Evolutionary conservation across 2,888 invertebrate species (phyloP).

Genomic region (Latheticus oryzae): DNA sequence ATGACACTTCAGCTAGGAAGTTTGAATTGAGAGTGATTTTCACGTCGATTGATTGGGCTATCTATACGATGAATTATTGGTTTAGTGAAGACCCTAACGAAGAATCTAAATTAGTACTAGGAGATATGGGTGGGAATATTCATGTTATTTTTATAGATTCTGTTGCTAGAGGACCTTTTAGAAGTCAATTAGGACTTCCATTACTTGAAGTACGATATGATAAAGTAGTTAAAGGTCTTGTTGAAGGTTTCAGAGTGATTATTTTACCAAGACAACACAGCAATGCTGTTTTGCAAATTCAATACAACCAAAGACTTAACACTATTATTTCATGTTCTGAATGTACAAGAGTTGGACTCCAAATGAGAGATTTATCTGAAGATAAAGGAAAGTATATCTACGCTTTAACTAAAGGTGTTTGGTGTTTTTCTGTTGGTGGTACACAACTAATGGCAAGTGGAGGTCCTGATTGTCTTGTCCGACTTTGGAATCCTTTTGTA

Average conservation of each 20-base stretch:
- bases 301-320: conserved; percentile 74
- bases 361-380: conserved; percentile 72
- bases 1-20: conserved; percentile 80
- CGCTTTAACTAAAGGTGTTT: conserved; percentile 71
- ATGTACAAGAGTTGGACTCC: conserved; percentile 67
- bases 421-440: conserved; percentile 73
- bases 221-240: conserved; percentile 53
- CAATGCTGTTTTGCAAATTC: conserved; percentile 72
- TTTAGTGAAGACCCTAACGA: conserved; percentile 70
- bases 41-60: conserved; percentile 73
- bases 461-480: conserved; percentile 77
- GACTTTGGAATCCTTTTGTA: conserved; percentile 87
- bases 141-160: conserved; percentile 74
- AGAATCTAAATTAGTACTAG: conserved; percentile 75
- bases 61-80: conserved; percentile 71
- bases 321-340: conserved; percentile 73
- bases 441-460: conserved; percentile 73
- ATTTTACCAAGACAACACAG: conserved; percentile 51
- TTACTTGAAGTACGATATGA: conserved; percentile 71
- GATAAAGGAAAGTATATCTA: conserved; percentile 71
- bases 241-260: conserved; percentile 51
- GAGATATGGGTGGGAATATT: conserved; percentile 81
- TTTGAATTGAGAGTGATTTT: conserved; percentile 79
- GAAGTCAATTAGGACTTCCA: conserved; percentile 74
- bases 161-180: conserved; percentile 76